These are phyloP conservation scores for Rhea americana DNA, from an alignment of 2,113 vertebrate genomes.

Conservation along the genomic window DNA sequence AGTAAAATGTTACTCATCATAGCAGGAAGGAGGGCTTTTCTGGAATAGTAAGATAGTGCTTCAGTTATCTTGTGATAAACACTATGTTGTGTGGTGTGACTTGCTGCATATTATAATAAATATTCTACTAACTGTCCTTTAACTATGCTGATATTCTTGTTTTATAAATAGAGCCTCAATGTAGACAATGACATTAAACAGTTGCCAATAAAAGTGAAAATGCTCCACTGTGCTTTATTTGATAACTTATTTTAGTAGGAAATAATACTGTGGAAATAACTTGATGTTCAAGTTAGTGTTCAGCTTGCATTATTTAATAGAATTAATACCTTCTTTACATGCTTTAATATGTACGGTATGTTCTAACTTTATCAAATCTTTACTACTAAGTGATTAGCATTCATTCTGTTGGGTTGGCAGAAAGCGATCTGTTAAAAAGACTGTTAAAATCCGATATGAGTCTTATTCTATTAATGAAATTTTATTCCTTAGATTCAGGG, in stretches of 20 bases:
- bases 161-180: fast-evolving
- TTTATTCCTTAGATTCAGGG: not conserved
- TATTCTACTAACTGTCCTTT: not conserved
- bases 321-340: not conserved
- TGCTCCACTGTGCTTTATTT: not conserved
- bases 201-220: not conserved
- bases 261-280: not conserved
- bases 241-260: not conserved
- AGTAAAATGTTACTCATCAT: not conserved
- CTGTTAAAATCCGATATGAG: not conserved
- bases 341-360: not conserved
- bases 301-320: not conserved
- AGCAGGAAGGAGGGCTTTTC: not conserved
- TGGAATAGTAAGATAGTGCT: not conserved
- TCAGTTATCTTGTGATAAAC: not conserved
- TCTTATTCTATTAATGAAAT: not conserved
- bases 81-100: not conserved
- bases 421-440: not conserved
- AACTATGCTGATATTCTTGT: not conserved
- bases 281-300: not conserved
- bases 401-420: not conserved
- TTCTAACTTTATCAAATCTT: not conserved
- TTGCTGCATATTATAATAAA: not conserved
- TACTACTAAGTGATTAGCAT: not conserved
- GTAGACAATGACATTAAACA: not conserved